These are phyloP conservation scores for Molossus molossus DNA, from an alignment of 2,797 vertebrate species.

Conservation along the genomic window DNA sequence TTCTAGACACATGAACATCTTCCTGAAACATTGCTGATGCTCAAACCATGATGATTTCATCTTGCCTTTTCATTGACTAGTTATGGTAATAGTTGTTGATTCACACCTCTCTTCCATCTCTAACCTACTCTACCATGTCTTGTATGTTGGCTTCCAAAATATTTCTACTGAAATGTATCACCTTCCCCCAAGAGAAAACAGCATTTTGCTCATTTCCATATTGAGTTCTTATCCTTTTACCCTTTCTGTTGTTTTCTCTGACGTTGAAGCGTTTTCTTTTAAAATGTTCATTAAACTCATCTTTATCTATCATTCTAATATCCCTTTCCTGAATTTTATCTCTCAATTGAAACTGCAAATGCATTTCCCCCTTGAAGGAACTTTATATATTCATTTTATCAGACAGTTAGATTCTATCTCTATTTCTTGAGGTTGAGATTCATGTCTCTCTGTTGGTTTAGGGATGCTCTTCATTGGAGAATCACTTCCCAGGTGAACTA, in stretches of 20 bases:
- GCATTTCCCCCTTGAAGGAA: neutral
- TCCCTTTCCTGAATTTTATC: neutral
- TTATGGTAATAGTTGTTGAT: neutral
- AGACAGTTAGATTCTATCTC: neutral
- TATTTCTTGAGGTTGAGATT: neutral
- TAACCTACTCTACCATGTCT: neutral
- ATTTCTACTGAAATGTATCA: constrained; percentile 12
- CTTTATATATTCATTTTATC: neutral
- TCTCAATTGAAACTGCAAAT: neutral
- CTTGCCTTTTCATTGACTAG: neutral
- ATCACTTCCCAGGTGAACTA: neutral
- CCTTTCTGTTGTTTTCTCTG: neutral
- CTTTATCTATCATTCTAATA: neutral
- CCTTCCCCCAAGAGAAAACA: neutral
- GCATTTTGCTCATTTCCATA: neutral
- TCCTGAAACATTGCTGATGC: neutral
- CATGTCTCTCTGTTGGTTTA: neutral
- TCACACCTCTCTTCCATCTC: neutral
- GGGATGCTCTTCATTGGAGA: neutral
- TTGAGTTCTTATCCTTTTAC: neutral
- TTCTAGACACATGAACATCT: neutral
- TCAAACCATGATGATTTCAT: neutral
- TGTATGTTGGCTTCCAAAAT: neutral
- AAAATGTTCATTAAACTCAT: neutral
- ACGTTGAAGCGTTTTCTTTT: neutral